Percentiles rank a stretch among this genome's conserved stretches.
These are phyloP conservation scores for Helogale parvula DNA, from an alignment of 2,113 vertebrate genomes.

Conservation along the genomic window DNA sequence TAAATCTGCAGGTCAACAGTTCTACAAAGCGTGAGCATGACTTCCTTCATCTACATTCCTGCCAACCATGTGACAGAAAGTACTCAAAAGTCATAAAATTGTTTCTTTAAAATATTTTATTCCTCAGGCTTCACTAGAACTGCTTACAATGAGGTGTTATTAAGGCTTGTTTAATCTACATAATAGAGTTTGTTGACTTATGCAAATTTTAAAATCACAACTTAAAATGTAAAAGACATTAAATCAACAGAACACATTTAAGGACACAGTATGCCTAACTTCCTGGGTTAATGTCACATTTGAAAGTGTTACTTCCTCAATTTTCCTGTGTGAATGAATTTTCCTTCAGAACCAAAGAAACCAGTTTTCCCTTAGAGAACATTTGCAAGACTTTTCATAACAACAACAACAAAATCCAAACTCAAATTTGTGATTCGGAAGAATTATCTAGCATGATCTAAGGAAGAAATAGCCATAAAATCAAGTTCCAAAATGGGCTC, in stretches of 20 bases:
- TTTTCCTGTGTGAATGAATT: neutral
- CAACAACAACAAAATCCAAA: neutral
- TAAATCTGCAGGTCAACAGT: slow-evolving; percentile 24
- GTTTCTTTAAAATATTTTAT: slow-evolving; percentile 37
- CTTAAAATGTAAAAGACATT: neutral
- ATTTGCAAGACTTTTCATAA: neutral
- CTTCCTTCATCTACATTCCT: neutral
- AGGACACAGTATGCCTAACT: neutral
- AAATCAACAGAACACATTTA: neutral
- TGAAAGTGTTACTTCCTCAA: neutral
- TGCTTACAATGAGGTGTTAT: slow-evolving; percentile 23
- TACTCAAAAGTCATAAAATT: neutral
- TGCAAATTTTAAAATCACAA: slow-evolving; percentile 36
- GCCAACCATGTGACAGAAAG: neutral
- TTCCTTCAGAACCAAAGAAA: neutral
- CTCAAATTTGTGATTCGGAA: neutral
- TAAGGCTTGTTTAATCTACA: neutral
- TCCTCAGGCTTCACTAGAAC: neutral
- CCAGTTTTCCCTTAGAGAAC: slow-evolving; percentile 31
- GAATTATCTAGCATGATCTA: neutral
- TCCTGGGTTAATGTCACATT: neutral
- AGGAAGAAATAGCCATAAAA: slow-evolving; percentile 10
- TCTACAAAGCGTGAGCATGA: neutral
- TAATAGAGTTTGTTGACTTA: slow-evolving; percentile 16
- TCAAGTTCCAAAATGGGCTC: neutral